phyloP scores from a whole-genome alignment of 2,797 vertebrate species.

The Oceanodroma leucorhoa region DNA sequence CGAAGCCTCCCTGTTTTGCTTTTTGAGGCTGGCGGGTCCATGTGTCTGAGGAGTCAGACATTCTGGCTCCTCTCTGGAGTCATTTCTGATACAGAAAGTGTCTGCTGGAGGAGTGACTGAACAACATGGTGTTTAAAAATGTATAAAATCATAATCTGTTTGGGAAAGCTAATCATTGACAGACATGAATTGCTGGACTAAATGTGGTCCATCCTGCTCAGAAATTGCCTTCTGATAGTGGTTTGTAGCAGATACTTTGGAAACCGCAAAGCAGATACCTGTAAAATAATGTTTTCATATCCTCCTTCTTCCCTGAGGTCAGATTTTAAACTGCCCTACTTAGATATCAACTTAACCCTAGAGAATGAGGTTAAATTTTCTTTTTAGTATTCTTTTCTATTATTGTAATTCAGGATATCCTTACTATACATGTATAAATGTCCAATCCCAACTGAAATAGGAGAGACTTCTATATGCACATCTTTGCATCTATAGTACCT shows the following conservation, averaged over 20 bases:
- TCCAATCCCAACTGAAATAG: background rate
- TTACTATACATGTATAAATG: accelerated
- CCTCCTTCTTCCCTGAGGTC: background rate
- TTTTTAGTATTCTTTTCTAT: background rate
- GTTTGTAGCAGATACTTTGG: background rate
- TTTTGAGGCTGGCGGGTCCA: background rate
- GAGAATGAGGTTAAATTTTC: background rate
- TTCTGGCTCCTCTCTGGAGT: constrained; percentile 20
- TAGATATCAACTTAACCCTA: background rate
- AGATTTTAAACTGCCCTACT: background rate
- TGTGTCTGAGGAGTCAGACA: background rate
- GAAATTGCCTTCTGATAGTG: background rate
- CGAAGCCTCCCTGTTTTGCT: background rate
- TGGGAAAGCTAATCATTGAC: background rate
- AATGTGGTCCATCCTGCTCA: background rate
- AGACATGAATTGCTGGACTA: background rate
- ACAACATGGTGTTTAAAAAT: constrained; percentile 14
- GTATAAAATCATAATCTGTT: constrained; percentile 16
- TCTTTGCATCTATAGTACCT: background rate
- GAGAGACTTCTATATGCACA: background rate
- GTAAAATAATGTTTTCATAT: background rate
- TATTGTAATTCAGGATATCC: background rate
- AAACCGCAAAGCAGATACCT: background rate
- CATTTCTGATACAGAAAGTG: background rate
- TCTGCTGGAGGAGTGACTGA: background rate